phyloP scores from a whole-genome alignment of 2,888 invertebrate genomes.

The Caenorhabditis sinica region DNA sequence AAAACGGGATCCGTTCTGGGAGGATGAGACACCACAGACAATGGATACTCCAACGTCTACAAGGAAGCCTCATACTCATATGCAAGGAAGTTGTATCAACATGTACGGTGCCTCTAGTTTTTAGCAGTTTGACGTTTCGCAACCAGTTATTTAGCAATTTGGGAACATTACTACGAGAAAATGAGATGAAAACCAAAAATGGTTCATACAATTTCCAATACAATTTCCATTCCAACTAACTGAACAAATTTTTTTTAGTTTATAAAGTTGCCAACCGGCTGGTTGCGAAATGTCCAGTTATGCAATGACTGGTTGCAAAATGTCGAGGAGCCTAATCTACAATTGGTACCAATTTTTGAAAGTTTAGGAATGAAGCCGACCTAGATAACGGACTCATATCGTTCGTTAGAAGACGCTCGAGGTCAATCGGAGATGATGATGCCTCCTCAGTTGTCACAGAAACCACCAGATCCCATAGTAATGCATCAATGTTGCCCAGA shows the following conservation, averaged over 20 bases:
- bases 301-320: too few relatives aligned
- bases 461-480: constrained; percentile 32
- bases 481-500: constrained; percentile 31
- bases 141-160: too few relatives aligned
- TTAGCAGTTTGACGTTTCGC: too few relatives aligned
- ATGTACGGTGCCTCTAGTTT: constrained; percentile 32
- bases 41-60: constrained; percentile 43
- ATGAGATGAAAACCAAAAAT: too few relatives aligned
- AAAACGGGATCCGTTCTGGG: constrained; percentile 74
- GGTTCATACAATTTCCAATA: too few relatives aligned
- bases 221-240: too few relatives aligned
- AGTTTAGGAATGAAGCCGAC: constrained; percentile 55
- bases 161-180: too few relatives aligned
- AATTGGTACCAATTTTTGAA: too few relatives aligned
- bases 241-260: too few relatives aligned
- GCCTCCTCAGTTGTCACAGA: constrained; percentile 23
- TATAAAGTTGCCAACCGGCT: too few relatives aligned
- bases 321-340: too few relatives aligned
- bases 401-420: constrained; percentile 45
- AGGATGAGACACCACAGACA: constrained; percentile 59
- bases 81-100: constrained; percentile 61
- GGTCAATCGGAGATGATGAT: constrained; percentile 45
- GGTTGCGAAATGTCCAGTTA: too few relatives aligned
- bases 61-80: constrained; percentile 25
- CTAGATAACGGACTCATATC: constrained; percentile 61